A percentile compares a stretch with the other conserved stretches of the same genome.
phyloP scores from a whole-genome alignment of 2,888 invertebrate genomes.

The Drosophila parthenogenetica region DNA sequence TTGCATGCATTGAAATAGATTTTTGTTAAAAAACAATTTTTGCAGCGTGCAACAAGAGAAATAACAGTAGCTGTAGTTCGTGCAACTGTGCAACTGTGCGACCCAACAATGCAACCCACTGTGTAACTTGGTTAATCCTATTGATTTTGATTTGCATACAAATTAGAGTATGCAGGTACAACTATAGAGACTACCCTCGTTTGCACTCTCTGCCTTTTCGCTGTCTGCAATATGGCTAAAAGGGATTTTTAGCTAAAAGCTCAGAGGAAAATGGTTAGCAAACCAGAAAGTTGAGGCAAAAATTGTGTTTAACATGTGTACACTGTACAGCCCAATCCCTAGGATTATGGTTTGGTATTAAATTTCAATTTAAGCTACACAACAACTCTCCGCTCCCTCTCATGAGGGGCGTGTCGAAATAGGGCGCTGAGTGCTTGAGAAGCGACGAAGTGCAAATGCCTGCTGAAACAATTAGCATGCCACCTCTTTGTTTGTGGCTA shows the following conservation, averaged over 20 bases:
- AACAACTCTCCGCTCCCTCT: slow-evolving; percentile 11
- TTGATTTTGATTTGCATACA: slow-evolving; percentile 82
- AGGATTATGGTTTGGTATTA: slow-evolving; percentile 71
- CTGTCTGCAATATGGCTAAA: slow-evolving; percentile 55
- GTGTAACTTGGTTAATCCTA: slow-evolving; percentile 80
- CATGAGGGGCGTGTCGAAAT: slow-evolving; percentile 5
- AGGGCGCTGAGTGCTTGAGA: slow-evolving; percentile 46
- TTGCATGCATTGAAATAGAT: slow-evolving; percentile 58
- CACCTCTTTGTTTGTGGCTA: slow-evolving; percentile 65
- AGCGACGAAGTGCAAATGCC: slow-evolving; percentile 78
- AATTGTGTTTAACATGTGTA: slow-evolving; percentile 78
- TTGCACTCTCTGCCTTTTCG: not conserved
- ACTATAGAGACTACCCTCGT: not conserved
- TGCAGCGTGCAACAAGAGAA: slow-evolving; percentile 27
- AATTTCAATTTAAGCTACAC: slow-evolving; percentile 81
- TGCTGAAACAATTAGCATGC: slow-evolving; percentile 78
- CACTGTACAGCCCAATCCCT: slow-evolving; percentile 74
- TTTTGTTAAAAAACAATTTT: slow-evolving; percentile 70
- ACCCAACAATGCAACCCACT: slow-evolving; percentile 42
- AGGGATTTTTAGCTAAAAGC: slow-evolving; percentile 62
- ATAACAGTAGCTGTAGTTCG: slow-evolving; percentile 18
- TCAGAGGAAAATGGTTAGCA: slow-evolving; percentile 28
- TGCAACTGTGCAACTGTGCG: slow-evolving; percentile 14
- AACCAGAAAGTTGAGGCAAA: slow-evolving; percentile 54
- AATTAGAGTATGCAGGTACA: slow-evolving; percentile 65